Evolutionary conservation across 1,140 invertebrate genomes (phyloP).

Genomic region (Zaprionus kolodkinae): DNA sequence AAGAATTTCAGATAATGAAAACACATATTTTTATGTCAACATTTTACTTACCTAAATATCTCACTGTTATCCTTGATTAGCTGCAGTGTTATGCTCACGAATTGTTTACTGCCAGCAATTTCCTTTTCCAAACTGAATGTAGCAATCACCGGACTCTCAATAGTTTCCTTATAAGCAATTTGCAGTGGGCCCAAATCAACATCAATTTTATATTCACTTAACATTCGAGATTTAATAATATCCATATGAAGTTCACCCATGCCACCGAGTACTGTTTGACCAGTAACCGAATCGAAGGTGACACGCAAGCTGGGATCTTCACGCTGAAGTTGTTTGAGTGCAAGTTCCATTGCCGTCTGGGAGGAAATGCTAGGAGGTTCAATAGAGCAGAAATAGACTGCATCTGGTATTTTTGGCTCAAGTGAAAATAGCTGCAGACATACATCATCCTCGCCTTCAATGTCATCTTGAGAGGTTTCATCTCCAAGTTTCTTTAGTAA

Average conservation of each 20-base stretch:
- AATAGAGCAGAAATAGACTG: conserved; percentile 98
- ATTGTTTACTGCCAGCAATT: conserved; percentile 87
- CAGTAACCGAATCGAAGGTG: conserved; percentile 89
- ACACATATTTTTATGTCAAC: neutral
- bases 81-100: conserved; percentile 86
- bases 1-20: neutral
- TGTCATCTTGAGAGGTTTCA: neutral
- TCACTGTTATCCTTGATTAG: conserved; percentile 83
- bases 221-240: conserved; percentile 94
- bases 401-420: conserved; percentile 92
- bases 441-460: conserved; percentile 52
- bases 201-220: conserved; percentile 95
- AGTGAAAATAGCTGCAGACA: conserved; percentile 84
- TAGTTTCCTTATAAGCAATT: conserved; percentile 95
- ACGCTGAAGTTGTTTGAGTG: conserved; percentile 92
- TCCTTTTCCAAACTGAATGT: conserved; percentile 87
- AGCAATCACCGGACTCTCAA: conserved; percentile 85
- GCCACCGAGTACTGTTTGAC: conserved; percentile 94
- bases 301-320: conserved; percentile 98
- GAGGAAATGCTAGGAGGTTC: conserved; percentile 93
- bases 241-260: conserved; percentile 99
- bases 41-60: conserved; percentile 54
- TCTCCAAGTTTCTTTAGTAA: conserved; percentile 80
- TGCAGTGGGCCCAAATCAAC: conserved; percentile 96
- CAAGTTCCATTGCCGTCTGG: conserved; percentile 92